These are phyloP conservation scores for Grammomys surdaster DNA, from an alignment of 2,113 vertebrate species.

Conservation along the genomic window DNA sequence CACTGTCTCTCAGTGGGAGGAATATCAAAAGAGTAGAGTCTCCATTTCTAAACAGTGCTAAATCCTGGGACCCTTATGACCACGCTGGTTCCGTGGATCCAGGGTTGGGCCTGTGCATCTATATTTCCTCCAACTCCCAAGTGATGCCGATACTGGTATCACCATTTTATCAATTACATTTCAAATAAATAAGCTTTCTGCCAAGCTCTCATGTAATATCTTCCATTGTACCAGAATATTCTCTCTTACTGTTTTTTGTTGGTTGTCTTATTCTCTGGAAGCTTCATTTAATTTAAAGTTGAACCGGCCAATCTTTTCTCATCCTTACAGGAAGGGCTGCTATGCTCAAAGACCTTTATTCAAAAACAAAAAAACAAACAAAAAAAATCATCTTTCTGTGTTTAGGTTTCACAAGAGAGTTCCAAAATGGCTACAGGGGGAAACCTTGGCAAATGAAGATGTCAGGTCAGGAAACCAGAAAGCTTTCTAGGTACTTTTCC, in stretches of 20 bases:
- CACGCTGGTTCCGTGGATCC: not conserved
- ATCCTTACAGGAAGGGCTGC: conserved; percentile 7
- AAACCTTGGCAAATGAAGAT: conserved; percentile 33
- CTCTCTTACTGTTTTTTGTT: conserved; percentile 3
- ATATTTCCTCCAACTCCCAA: not conserved
- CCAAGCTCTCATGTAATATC: not conserved
- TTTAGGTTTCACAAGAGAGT: conserved; percentile 44
- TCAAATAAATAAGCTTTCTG: not conserved
- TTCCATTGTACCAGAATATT: not conserved
- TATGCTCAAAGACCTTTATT: conserved; percentile 60
- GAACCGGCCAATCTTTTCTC: conserved; percentile 5
- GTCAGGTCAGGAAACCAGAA: conserved; percentile 13
- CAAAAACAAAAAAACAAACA: conserved; percentile 57
- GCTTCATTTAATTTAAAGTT: conserved; percentile 56
- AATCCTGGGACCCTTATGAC: not conserved
- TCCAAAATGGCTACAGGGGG: not conserved
- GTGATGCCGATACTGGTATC: not conserved
- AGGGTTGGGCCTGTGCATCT: not conserved
- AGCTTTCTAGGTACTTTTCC: not conserved
- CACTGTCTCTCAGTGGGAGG: not conserved
- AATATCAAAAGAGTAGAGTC: not conserved
- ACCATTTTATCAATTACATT: not conserved
- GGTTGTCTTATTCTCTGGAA: conserved; percentile 20
- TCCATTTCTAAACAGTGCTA: not conserved
- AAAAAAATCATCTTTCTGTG: not conserved